phyloP scores from a whole-genome alignment of 1,140 invertebrate species.

The Hylaeus volcanicus region DNA sequence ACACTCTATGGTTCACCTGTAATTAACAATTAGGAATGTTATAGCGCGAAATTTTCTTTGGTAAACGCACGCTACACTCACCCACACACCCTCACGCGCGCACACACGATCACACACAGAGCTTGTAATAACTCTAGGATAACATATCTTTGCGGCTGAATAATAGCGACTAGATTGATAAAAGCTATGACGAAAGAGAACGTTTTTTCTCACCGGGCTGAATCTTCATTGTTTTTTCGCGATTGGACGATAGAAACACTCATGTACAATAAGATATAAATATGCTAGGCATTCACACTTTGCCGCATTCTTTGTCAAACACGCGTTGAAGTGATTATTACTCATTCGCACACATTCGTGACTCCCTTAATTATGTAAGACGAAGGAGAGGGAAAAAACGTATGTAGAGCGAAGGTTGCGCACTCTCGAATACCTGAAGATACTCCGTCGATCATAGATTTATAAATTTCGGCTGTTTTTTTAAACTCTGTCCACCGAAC shows the following conservation, averaged over 20 bases:
- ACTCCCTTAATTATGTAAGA: not conserved
- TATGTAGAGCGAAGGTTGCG: not conserved
- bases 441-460: not conserved
- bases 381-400: not conserved
- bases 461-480: not conserved
- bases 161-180: constrained; percentile 71
- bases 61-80: constrained; percentile 59
- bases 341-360: not conserved
- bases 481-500: not conserved
- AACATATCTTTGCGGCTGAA: constrained; percentile 59
- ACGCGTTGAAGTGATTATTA: not conserved
- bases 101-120: constrained; percentile 38
- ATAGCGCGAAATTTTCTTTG: constrained; percentile 60
- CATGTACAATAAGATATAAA: constrained; percentile 33
- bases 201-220: constrained; percentile 36
- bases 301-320: not conserved
- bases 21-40: constrained; percentile 71
- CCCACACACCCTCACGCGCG: constrained; percentile 25
- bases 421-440: not conserved
- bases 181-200: constrained; percentile 60
- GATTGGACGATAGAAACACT: constrained; percentile 42
- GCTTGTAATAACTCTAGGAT: constrained; percentile 55
- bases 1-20: constrained; percentile 26
- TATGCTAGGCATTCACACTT: not conserved
- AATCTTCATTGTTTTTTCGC: constrained; percentile 5